Base-by-base conservation (phyloP, 2,888 invertebrate genomes). In the Drosophila kanekoi region DNA sequence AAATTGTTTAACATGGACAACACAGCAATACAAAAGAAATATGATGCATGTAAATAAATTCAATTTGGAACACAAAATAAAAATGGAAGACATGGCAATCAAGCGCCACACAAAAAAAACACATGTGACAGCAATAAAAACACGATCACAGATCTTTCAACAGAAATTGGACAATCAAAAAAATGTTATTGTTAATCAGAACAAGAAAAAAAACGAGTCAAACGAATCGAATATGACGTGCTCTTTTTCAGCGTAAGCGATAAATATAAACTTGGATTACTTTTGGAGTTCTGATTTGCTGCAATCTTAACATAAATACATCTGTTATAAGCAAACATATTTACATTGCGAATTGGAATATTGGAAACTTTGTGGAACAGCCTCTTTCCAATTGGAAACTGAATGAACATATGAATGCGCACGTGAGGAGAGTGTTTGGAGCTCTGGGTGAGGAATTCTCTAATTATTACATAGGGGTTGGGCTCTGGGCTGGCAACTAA, bases 1-100 rank as follows among this genome's bases (percentile, higher is more conserved):
- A 87, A 89, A 89, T 85, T 88, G 84, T 89, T 83, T 62, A 79
- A 83, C 86, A 88, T 83, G 80, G 80, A 75, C 75, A 81, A 76
- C 54, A 75, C 70, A 70, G 47, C 60, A 52, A 52, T 47, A 76
- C 63, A 77, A 76, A 79, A 87, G 87, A 87, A 88, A 88, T 83
- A 86, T 86, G 86, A 86, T 83, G 84, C 84, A 87, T 88, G 89
- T 84, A 84, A 84, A 88, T 88, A 69, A 83, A 85, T 87, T 88
- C 67, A 79, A 83, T 83, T 83, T 73, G 77, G 70, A 70, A 72
- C 72, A 74, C 38, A 66, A 72, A 60, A 69, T 23, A 33, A 37
- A 67, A 58, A 59, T 61, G 37, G 53, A 63, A 54, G 43, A 65
- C 54, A 77, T 56, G 35, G 49, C 62, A 83, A 64, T 71, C 78